Evolutionary conservation across 2,888 invertebrate species (phyloP).

Genomic region (Protonemura montana): DNA sequence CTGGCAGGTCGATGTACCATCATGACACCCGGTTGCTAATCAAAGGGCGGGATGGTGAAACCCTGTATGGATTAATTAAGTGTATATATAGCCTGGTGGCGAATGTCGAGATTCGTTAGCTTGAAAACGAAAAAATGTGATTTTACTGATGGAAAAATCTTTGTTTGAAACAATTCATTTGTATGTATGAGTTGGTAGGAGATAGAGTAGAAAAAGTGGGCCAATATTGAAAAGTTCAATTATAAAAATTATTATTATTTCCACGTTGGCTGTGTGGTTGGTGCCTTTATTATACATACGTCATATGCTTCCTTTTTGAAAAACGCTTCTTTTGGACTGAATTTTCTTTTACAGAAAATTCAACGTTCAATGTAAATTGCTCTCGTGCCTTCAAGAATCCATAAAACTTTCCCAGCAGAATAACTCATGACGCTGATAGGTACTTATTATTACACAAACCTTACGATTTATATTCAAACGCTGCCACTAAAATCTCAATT

Average conservation of each 20-base stretch:
- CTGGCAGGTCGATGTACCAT: background rate
- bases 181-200: too few relatives aligned
- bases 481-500: background rate
- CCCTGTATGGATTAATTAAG: background rate
- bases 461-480: background rate
- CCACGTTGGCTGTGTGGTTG: background rate
- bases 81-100: background rate
- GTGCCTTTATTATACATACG: too few relatives aligned
- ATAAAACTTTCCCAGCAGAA: background rate
- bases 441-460: background rate
- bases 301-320: too few relatives aligned
- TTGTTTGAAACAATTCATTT: background rate
- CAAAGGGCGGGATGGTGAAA: background rate
- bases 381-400: background rate
- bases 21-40: background rate
- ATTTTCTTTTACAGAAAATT: too few relatives aligned
- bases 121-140: background rate
- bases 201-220: background rate
- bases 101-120: background rate
- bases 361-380: too few relatives aligned
- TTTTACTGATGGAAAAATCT: background rate
- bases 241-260: constrained; percentile 1
- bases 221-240: background rate
- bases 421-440: background rate
- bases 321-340: too few relatives aligned